Base-by-base conservation (phyloP, 1,140 invertebrate genomes). In the Bursaphelenchus mucronatus region DNA sequence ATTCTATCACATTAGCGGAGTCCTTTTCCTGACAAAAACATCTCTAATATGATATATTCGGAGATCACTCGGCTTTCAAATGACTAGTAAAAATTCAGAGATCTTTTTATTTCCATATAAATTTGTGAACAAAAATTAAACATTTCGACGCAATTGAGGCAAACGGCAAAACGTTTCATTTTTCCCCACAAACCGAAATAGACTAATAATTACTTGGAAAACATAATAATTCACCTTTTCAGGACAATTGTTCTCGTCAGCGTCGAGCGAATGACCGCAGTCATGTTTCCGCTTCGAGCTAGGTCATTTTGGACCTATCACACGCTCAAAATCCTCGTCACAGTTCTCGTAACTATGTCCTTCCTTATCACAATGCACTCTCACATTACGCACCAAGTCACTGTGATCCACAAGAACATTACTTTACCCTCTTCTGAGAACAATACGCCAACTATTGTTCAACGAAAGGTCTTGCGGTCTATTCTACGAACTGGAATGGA, bases 191-290 rank as follows among this genome's bases (percentile, higher is more conserved):
- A 19, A 21, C 15, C 13, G 49, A 19, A 7, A 19, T 51, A 51
- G 21, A 13, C 15, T 51, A 51, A 51, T 56, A 44, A 8, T 40
- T 40, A 15, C 40, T 56, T 30, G 5, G 1, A 1, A 30, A 30
- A 30, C 5, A 30, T 13, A 57, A 61, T 9, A 54, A 13, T 13
- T 51, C 3, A 8, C 10, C 21, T 19, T 63, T 70, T 70, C 43
- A 73, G 71, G 71, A 46, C 76, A 44, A 76, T 73, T 59, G 74
- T 76, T n/a, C 43, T 73, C 39, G 74, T 73, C 19, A 76, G 69
- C 46, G 17, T 73, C 13, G 71, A 73, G 51, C 63, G 71, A 13
- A 68, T 76, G 64, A 67, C 52, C 19, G 71, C 71, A 15, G 66
- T 73, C 51, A 47, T 63, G 15, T 76, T 49, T 15, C 71, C 71